These are phyloP conservation scores for Leptopilina myrica DNA, from an alignment of 2,888 invertebrate species.

Conservation along the genomic window DNA sequence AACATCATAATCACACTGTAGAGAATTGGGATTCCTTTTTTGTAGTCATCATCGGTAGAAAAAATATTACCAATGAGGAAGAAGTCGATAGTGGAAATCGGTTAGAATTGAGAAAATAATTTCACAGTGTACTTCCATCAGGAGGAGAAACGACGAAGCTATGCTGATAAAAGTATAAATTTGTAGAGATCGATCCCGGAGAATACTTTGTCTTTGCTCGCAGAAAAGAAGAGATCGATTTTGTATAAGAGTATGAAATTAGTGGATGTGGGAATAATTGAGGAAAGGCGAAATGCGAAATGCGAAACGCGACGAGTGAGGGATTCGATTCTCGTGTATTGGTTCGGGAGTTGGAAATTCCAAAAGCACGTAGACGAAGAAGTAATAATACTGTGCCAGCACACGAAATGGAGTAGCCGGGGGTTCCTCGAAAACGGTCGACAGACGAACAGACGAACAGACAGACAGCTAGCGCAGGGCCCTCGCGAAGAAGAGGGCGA, in stretches of 20 bases:
- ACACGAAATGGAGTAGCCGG: conserved; percentile 66
- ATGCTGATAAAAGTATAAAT: too few relatives aligned
- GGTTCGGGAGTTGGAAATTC: conserved; percentile 30
- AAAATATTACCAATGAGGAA: too few relatives aligned
- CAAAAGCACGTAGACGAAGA: conserved; percentile 25
- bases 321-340: conserved; percentile 7
- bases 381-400: conserved; percentile 69
- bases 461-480: conserved; percentile 46
- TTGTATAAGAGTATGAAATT: not conserved
- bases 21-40: too few relatives aligned
- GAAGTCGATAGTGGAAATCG: too few relatives aligned
- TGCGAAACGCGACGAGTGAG: conserved; percentile 42
- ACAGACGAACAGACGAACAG: conserved; percentile 64
- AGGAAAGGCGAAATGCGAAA: not conserved
- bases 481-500: conserved; percentile 29
- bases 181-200: too few relatives aligned
- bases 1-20: too few relatives aligned
- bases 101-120: too few relatives aligned
- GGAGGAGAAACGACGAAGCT: too few relatives aligned
- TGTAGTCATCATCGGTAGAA: too few relatives aligned
- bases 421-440: conserved; percentile 70
- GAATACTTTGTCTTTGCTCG: too few relatives aligned
- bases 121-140: too few relatives aligned
- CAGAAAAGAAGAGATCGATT: too few relatives aligned
- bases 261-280: not conserved